Conservation (phyloP, 2,888 invertebrate genomes). For the Hermaeophaga mercurialis region DNA sequence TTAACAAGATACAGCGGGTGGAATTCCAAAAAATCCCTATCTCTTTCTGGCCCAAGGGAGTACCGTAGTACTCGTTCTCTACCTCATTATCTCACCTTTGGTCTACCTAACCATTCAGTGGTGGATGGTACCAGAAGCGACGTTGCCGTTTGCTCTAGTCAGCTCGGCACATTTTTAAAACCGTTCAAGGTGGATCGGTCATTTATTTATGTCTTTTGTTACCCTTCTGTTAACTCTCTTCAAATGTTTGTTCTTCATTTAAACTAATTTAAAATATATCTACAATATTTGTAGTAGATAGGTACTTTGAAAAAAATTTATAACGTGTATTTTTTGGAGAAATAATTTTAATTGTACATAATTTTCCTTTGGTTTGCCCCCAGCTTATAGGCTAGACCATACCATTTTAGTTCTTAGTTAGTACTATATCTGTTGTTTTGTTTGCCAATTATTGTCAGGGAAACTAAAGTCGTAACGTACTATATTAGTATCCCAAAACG, state of each 20-base stretch:
- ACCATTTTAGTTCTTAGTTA: too few species aligned
- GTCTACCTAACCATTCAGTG: conserved; percentile 53
- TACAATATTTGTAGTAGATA: not conserved
- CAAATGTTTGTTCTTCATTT: too few species aligned
- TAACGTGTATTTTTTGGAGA: too few species aligned
- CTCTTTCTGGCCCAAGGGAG: conserved; percentile 42
- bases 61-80: conserved; percentile 45
- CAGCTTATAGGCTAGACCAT: too few species aligned
- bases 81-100: conserved; percentile 57
- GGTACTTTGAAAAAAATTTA: not conserved
- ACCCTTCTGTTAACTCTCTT: not conserved
- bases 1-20: conserved; percentile 58
- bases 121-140: conserved; percentile 29
- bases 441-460: too few species aligned
- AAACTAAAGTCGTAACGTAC: too few species aligned
- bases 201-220: not conserved
- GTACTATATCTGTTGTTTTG: too few species aligned
- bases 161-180: conserved; percentile 23
- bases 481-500: too few species aligned
- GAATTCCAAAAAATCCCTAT: conserved; percentile 52
- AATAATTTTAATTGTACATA: too few species aligned
- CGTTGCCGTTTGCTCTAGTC: conserved; percentile 20
- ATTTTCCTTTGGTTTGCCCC: too few species aligned
- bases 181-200: conserved; percentile 25
- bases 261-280: too few species aligned